Evolutionary conservation across 1,140 invertebrate species (phyloP), one percentile per base, ranked within the genome.

Genomic region (Drosophila nasuta): DNA sequence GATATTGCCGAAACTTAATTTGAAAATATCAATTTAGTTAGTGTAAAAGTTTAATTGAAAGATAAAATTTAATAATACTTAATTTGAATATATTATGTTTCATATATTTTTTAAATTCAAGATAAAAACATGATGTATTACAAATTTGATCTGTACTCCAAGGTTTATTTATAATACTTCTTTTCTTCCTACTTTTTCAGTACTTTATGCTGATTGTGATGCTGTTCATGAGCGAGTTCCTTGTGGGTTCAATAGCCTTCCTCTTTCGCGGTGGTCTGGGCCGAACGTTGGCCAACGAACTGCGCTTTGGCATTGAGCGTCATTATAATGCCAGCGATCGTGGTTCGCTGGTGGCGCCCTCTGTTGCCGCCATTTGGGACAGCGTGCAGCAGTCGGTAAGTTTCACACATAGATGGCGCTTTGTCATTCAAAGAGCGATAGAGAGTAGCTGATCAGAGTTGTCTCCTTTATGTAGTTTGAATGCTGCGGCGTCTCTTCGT

Each of bases 131-230:
- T 25, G 3, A 25, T 25, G 20, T 4, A 25, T 4, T 25, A 25
- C 4, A 25, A 25, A 25, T 25, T 25, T 25, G 3, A 25, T 25
- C 20, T 25, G 20, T 25, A 25, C 20, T 25, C 20, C 20, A 25
- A 25, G 20, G 3, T 25, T 25, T 25, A 25, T 25, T 25, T 25
- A 51, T 2, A 30, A 41, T 13, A 1, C 7, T 3, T 8, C 1
- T 35, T 38, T 51, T 25, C 7, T n/a, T 8, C 20, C 3, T 4
- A 25, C 20, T 10, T 52, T 63, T 94, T 58, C 92, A 97, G 97
- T 98, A 97, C 93, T 97, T 98, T 91, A 94, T 95, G 63, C 92
- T 97, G 79, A 96, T 97, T n/a, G 95, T 97, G 51, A 92, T 97
- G 48, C 94, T 97, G 72, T 96, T 97, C 92, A 93, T 96, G 65